phyloP scores from a whole-genome alignment of 2,797 vertebrate genomes.

The Gallinago solitaria region DNA sequence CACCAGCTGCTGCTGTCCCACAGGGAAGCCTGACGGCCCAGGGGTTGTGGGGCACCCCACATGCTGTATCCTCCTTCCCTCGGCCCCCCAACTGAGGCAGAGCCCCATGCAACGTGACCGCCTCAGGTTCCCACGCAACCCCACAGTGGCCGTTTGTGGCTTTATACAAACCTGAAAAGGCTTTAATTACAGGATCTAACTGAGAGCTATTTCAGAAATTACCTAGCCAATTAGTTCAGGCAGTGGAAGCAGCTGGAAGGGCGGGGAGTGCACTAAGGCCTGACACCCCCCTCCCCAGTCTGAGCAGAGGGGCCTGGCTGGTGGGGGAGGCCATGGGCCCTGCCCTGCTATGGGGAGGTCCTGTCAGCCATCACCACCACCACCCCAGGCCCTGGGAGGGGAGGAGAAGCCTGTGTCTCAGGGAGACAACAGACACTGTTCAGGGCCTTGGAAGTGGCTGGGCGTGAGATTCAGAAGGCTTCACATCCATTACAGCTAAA shows the following conservation, averaged over 20 bases:
- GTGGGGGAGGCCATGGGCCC: neutral
- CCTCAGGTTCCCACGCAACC: neutral
- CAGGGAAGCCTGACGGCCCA: neutral
- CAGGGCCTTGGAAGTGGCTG: neutral
- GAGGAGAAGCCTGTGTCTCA: fast-evolving
- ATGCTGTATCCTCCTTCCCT: neutral
- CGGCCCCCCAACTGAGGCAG: neutral
- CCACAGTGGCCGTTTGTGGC: neutral
- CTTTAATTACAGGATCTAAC: neutral
- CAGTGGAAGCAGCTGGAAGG: neutral
- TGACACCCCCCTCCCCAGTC: too few relatives aligned
- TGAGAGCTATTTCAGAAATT: neutral
- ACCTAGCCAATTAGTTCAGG: neutral
- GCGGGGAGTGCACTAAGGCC: fast-evolving
- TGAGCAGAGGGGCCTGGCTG: neutral
- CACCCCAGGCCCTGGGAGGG: too few relatives aligned
- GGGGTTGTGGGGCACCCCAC: fast-evolving
- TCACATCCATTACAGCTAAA: neutral
- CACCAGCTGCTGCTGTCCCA: neutral
- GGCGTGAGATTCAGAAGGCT: neutral
- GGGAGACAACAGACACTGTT: neutral
- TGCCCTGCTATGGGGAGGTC: neutral
- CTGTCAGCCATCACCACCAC: too few relatives aligned
- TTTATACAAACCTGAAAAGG: neutral
- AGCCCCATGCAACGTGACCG: fast-evolving